A percentile compares a stretch with the other conserved stretches of the same genome.
These are phyloP conservation scores for Puma concolor DNA, from an alignment of 2,113 vertebrate species.

Conservation along the genomic window DNA sequence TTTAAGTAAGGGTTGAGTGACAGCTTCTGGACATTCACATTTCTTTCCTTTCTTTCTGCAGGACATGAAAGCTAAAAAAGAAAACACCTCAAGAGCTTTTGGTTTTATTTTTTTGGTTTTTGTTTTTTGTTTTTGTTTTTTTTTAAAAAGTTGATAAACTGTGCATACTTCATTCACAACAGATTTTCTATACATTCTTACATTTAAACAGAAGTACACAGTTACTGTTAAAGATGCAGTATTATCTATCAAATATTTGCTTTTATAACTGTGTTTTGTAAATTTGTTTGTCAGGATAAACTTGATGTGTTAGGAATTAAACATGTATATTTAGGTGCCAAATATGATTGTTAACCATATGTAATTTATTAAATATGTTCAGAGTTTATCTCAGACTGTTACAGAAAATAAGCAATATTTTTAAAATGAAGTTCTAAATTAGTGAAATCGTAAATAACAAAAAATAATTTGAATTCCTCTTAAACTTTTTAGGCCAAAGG, in stretches of 20 bases:
- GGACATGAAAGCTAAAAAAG: conserved; percentile 86
- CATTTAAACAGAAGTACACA: conserved; percentile 81
- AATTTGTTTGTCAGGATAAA: conserved; percentile 70
- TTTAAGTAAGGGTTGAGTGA: conserved; percentile 82
- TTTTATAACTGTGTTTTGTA: conserved; percentile 69
- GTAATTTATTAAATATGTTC: conserved; percentile 72
- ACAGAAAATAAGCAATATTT: conserved; percentile 65
- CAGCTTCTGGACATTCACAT: conserved; percentile 83
- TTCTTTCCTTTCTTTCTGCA: conserved; percentile 88
- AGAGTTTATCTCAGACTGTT: conserved; percentile 72
- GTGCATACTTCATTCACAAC: conserved; percentile 83
- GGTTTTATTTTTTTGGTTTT: conserved; percentile 78
- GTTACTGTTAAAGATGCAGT: conserved; percentile 85
- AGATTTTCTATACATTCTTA: conserved; percentile 80
- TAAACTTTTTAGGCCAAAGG: conserved; percentile 71
- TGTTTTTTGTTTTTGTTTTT: conserved; percentile 71
- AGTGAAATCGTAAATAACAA: conserved; percentile 67
- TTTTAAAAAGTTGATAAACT: conserved; percentile 78
- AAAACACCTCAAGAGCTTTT: conserved; percentile 83
- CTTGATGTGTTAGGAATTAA: conserved; percentile 69
- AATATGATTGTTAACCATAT: conserved; percentile 64
- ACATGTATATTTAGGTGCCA: conserved; percentile 69
- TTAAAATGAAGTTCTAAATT: conserved; percentile 76
- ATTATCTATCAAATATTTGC: conserved; percentile 76
- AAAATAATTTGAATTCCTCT: conserved; percentile 54